Percentiles rank a stretch among this genome's conserved stretches.
phyloP scores from a whole-genome alignment of 2,113 vertebrate species.

The Myocastor coypus region DNA sequence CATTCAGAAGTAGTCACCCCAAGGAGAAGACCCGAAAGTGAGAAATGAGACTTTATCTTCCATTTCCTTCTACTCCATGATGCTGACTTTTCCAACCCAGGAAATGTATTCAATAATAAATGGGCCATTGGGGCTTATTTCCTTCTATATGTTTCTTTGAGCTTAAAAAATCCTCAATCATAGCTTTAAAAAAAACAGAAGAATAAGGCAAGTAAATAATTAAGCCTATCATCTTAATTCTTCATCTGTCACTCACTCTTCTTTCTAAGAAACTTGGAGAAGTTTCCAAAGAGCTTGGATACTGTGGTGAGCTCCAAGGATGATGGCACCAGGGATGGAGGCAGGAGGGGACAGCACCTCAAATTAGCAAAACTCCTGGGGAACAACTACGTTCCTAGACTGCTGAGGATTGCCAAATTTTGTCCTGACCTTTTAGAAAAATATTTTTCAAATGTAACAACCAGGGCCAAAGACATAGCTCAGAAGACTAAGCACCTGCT shows the following conservation, averaged over 20 bases:
- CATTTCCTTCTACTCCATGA: not conserved
- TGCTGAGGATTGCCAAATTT: not conserved
- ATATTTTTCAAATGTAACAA: not conserved
- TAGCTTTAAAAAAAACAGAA: slow-evolving; percentile 6
- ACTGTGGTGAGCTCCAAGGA: not conserved
- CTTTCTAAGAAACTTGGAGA: not conserved
- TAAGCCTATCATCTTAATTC: not conserved
- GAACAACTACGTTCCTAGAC: too few species aligned
- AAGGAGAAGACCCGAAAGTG: not conserved
- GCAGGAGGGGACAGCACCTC: not conserved
- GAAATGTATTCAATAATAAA: slow-evolving; percentile 40
- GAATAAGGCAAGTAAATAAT: slow-evolving; percentile 39
- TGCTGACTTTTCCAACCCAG: not conserved
- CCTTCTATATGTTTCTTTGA: not conserved
- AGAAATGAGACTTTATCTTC: slow-evolving; percentile 20
- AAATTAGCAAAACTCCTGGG: not conserved
- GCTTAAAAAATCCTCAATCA: not conserved
- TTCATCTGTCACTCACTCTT: not conserved
- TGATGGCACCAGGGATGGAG: not conserved
- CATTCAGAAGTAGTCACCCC: slow-evolving; percentile 28
- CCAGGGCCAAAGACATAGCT: not conserved
- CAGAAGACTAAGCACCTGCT: too few species aligned
- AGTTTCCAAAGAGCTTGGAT: not conserved
- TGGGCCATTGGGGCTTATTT: not conserved
- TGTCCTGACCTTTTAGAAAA: not conserved